Conservation (phyloP, 2,888 invertebrate species). For the Fissipunctia ypsillon region DNA sequence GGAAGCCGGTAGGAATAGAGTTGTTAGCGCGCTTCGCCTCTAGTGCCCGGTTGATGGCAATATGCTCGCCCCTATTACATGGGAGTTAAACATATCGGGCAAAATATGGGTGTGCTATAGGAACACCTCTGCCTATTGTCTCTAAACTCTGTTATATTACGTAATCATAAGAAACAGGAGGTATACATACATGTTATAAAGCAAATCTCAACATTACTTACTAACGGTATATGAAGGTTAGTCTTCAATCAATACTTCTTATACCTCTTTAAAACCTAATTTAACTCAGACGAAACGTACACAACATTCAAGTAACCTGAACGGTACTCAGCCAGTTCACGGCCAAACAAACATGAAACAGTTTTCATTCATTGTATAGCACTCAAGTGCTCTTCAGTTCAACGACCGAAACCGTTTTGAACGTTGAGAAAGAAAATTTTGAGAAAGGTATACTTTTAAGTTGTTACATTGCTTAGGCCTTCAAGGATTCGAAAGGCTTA, state of each 20-base stretch:
- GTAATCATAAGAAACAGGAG: background rate
- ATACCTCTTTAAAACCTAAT: constrained; percentile 13
- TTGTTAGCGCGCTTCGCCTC: too few species aligned
- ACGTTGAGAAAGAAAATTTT: constrained; percentile 13
- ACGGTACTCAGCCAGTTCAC: constrained; percentile 30
- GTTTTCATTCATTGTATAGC: constrained; percentile 43
- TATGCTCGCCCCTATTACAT: too few species aligned
- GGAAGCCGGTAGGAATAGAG: too few species aligned
- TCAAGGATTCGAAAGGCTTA: background rate
- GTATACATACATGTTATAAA: background rate
- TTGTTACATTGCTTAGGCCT: background rate
- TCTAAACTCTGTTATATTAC: background rate
- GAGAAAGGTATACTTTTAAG: background rate
- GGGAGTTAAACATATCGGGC: too few species aligned
- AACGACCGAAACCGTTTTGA: constrained; percentile 18
- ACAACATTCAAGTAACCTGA: background rate
- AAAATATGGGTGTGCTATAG: too few species aligned
- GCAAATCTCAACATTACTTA: background rate
- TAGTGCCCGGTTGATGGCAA: too few species aligned
- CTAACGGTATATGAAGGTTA: background rate
- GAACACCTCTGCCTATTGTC: too few species aligned
- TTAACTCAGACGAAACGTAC: constrained; percentile 18
- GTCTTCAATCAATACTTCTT: background rate
- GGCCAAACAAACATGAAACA: constrained; percentile 43
- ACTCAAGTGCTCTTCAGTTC: constrained; percentile 27